Evolutionary conservation across 2,797 vertebrate species (phyloP), one percentile per base, ranked within the genome.

Genomic region (Xerus rutilus): DNA sequence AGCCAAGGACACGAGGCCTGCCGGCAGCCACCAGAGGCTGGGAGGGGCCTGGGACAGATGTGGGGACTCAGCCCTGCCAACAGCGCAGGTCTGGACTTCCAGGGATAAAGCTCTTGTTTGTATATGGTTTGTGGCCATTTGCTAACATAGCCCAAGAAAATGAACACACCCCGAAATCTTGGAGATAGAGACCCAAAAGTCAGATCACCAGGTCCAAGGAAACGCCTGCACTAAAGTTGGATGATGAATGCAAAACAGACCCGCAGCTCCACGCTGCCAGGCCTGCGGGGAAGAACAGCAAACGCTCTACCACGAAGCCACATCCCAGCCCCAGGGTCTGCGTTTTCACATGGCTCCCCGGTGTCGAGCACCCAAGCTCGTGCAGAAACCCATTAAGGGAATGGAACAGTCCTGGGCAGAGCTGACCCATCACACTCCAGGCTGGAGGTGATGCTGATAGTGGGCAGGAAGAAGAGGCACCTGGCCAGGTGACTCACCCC

Each of bases 401-500:
- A n/a, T 28, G 45, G 3, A 64, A 4, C 14, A 0, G 25, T 20
- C 54, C 74, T 6, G n/a, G 47, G 17, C 17, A 49, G 12, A 21
- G 25, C 28, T 17, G 82, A 18, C 5, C 43, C 3, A 0, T 21
- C 4, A 0, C 30, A 35, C 5, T 0, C 28, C 10, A 52, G 86
- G 72, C 86, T 30, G 28, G 57, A 59, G 21, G 21, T 8, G 57
- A 23, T 21, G 57, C 57, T 14, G 8, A 21, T 2, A 2, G 21
- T 59, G 64, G 64, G 25, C 62, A 64, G 39, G 78, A 7, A 43
- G 78, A 4, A 43, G 15, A 14, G 13, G 14, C 17, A 1, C 32
- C 72, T 9, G 14, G 13, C 65, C n/a, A 0, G 62, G 25, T 10
- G 10, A 10, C 62, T 30, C 62, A 64, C 25, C 62, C 62, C 62